Evolutionary conservation across 64 coral and sea anemone species (phyloP).

Genomic region (Stichodactyla helianthus): DNA sequence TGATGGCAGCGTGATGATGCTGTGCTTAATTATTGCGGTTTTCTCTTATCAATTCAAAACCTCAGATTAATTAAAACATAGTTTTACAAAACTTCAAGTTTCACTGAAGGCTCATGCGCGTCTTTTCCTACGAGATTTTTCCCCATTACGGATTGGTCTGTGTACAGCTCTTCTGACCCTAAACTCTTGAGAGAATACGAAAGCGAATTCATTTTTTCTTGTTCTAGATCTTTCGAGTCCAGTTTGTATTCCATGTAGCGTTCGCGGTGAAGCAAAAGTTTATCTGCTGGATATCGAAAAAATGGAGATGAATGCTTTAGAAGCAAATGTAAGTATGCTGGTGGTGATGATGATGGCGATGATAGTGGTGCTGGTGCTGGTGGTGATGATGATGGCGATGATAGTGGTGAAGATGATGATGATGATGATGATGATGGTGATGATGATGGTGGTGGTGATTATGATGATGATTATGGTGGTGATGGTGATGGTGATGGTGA

Average conservation of each 20-base stretch:
- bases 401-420: neutral
- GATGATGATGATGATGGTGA: neutral
- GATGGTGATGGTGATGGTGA: neutral
- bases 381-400: too few relatives aligned
- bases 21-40: too few relatives aligned
- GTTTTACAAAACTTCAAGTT: too few relatives aligned
- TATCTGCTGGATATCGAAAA: conserved; percentile 85
- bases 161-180: too few relatives aligned
- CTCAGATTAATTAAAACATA: too few relatives aligned
- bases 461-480: neutral
- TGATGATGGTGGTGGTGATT: neutral
- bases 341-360: neutral
- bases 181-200: neutral
- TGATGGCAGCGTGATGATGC: too few relatives aligned
- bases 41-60: too few relatives aligned
- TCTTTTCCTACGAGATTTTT: too few relatives aligned
- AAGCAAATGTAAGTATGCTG: neutral
- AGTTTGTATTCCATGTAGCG: conserved; percentile 73
- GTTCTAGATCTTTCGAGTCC: conserved; percentile 73
- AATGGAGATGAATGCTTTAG: conserved; percentile 59
- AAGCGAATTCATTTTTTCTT: neutral
- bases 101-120: too few relatives aligned
- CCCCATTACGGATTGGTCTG: too few relatives aligned
- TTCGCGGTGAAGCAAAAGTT: conserved; percentile 51
- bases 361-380: neutral